Evolutionary conservation across 2,797 vertebrate species (phyloP), one percentile per base, ranked within the genome.

Genomic region (Pelodytes ibericus): DNA sequence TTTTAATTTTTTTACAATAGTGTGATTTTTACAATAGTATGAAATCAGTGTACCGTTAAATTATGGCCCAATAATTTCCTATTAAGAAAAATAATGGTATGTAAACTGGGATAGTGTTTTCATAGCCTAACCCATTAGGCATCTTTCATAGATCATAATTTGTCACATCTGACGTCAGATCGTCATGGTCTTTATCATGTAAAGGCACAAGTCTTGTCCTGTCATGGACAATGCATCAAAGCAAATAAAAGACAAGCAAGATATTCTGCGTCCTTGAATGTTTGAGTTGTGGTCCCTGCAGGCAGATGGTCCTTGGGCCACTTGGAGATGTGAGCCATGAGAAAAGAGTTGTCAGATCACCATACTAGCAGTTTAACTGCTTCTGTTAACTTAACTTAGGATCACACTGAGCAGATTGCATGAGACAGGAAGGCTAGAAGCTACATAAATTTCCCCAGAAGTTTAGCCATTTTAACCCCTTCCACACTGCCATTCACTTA

Each of bases 321-420:
- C 44, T n/a, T 31, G 44, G 49, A 74, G 76, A 74, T 68, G 30
- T 56, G 62, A 73, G 70, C 64, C 27, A 56, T 73, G 71, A 73
- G 77, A 73, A 79, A 62, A 72, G 58, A 69, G 44, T 62, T 79
- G 77, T 74, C 71, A 69, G 57, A 74, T 69, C 77, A 44, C 69
- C 64, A 66, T 66, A 76, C 24, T 44, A 76, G 64, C 39, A 69
- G 44, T 56, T 68, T 73, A 73, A 79, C 64, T 73, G 71, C 77
- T 63, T 53, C 71, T 79, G 64, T 73, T 68, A 62, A 68, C 59
- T 41, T 25, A 11, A 47, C 25, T 79, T 49, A 79, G 63, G n/a
- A 79, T 79, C 77, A 69, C 9, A 57, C 24, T 69, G 71, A 74
- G 58, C 31, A 62, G 66, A 79, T 79, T 59, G 41, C 59, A 57